These are phyloP conservation scores for Hydractinia echinata DNA, from an alignment of 30 jellyfish, hydroid and myxozoan genomes.

Conservation along the genomic window DNA sequence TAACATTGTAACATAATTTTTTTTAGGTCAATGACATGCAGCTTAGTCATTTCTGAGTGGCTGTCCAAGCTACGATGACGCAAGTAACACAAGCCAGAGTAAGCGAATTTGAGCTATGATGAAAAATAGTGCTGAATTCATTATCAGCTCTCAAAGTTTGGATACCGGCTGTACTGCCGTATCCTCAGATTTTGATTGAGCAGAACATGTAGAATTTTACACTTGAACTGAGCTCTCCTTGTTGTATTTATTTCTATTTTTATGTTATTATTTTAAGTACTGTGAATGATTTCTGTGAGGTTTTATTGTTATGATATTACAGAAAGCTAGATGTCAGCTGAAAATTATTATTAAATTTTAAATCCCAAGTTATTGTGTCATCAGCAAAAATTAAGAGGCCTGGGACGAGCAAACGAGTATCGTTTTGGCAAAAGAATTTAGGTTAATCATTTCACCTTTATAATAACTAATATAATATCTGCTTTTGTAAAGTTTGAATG, in stretches of 20 bases:
- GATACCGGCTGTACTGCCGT: not conserved
- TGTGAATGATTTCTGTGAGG: not conserved
- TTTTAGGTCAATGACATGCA: conserved; percentile 18
- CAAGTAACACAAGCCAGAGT: conserved; percentile 18
- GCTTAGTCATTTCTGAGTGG: conserved; percentile 25
- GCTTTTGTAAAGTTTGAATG: no score
- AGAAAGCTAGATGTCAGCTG: no score
- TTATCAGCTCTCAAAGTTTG: conserved; percentile 11
- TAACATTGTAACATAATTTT: not conserved
- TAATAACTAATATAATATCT: no score
- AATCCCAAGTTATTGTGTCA: no score
- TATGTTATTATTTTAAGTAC: not conserved
- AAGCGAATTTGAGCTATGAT: not conserved
- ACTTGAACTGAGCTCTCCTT: conserved; percentile 15
- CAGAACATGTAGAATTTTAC: conserved; percentile 5
- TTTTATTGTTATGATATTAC: no score
- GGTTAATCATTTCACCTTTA: no score
- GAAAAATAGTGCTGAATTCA: not conserved
- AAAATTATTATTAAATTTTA: no score
- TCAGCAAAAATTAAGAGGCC: no score
- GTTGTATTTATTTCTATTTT: not conserved
- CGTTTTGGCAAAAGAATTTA: no score
- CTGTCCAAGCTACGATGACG: not conserved
- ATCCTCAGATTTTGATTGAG: not conserved
- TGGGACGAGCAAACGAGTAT: no score